These are phyloP conservation scores for Argynnis bischoffii DNA, from an alignment of 2,888 invertebrate species.

Conservation along the genomic window DNA sequence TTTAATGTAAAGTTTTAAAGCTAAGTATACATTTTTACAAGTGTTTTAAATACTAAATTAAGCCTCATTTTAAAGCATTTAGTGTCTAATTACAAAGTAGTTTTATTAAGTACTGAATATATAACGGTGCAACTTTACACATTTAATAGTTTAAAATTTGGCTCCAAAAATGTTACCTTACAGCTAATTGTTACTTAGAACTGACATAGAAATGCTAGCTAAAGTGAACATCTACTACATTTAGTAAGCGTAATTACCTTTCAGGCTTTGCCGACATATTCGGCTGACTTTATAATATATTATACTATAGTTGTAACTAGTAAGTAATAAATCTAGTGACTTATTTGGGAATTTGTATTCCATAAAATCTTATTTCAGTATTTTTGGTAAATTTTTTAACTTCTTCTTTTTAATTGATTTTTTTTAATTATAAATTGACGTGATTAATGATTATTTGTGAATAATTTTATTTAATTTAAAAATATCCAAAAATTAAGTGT, in stretches of 20 bases:
- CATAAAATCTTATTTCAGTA: conserved; percentile 40
- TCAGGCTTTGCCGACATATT: conserved; percentile 55
- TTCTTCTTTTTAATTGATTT: background rate
- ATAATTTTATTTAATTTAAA: no score
- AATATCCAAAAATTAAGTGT: no score
- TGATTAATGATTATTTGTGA: no score
- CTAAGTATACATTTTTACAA: background rate
- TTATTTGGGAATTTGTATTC: conserved; percentile 50
- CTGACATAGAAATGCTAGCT: conserved; percentile 18
- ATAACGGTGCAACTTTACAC: conserved; percentile 14
- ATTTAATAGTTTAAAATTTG: conserved; percentile 20
- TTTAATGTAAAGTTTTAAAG: background rate
- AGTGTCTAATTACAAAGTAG: background rate
- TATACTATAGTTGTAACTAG: conserved; percentile 26
- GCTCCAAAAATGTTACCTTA: conserved; percentile 16
- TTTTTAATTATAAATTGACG: background rate
- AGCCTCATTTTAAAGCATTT: conserved; percentile 2
- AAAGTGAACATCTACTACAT: conserved; percentile 41
- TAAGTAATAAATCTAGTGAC: conserved; percentile 49
- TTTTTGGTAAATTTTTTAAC: conserved; percentile 34
- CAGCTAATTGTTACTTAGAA: background rate
- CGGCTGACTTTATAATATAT: conserved; percentile 30
- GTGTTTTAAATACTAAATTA: background rate
- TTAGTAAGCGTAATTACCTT: conserved; percentile 74
- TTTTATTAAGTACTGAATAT: background rate